Conservation (phyloP, 1,140 invertebrate species). For the Rhopalosiphum padi region DNA sequence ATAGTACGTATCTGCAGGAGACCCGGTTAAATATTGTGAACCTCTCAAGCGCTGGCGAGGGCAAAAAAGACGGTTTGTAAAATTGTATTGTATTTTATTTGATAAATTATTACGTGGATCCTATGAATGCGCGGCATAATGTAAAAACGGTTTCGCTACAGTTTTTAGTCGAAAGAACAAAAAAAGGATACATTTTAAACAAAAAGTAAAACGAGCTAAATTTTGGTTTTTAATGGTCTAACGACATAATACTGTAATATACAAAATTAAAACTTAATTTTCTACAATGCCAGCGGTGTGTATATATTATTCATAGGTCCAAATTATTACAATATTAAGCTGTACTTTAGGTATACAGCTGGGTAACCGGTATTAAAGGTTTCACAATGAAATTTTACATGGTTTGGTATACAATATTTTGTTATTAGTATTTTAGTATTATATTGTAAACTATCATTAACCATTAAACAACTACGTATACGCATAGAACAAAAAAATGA, state of each 20-base stretch:
- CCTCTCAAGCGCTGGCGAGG: background rate
- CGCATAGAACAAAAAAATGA: background rate
- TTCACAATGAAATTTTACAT: background rate
- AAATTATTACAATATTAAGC: background rate
- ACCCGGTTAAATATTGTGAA: background rate
- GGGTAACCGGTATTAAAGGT: background rate
- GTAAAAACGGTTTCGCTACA: background rate
- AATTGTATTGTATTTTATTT: conserved; percentile 1
- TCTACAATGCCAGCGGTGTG: background rate
- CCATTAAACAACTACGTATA: background rate
- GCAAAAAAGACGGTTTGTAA: background rate
- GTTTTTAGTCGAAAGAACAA: background rate
- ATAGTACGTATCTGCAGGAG: background rate
- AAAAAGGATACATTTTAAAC: background rate
- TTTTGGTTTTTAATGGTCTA: background rate
- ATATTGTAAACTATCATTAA: background rate
- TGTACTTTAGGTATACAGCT: background rate
- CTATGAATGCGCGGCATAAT: background rate
- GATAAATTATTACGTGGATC: background rate
- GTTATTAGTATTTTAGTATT: background rate
- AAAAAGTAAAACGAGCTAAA: background rate
- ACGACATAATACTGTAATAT: background rate
- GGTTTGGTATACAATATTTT: background rate
- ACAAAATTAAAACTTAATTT: background rate
- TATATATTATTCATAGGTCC: too few relatives aligned